Evolutionary conservation across 2,797 vertebrate genomes (phyloP), one percentile per base, ranked within the genome.

Genomic region (Antrozous pallidus): DNA sequence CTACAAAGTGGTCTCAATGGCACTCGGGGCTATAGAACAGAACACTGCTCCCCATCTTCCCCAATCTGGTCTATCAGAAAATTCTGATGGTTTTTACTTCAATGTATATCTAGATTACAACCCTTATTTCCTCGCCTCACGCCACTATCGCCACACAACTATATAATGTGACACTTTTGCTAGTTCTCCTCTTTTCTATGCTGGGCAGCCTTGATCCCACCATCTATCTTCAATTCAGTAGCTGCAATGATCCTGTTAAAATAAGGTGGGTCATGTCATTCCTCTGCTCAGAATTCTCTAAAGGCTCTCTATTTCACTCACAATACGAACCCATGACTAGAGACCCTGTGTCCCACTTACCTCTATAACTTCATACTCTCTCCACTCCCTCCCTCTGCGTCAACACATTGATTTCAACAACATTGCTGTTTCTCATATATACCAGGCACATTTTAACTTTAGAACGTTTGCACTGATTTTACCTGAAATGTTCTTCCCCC

Each of bases 401-500:
- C 20, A 42, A 69, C 28, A 84, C 31, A 79, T 1, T 49, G 67
- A 31, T 77, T 92, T 95, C 88, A n/a, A n/a, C n/a, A n/a, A n/a
- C n/a, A 26, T 2, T 94, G 91, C 31, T 87, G 17, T 63, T 88
- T 63, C 38, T 95, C 78, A 80, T 36, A 73, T 6, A 10, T 0
- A 0, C 0, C 8, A 73, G 84, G 77, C 85, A 79, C 80, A 92
- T 90, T 73, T 54, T 78, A 79, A 90, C 40, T 92, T 67, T 86
- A 47, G 63, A 42, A 63, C 3, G 42, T 77, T 75, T 24, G 36
- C 14, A 80, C 0, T 63, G 90, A n/a, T 73, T 95, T 31, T 77
- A 91, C 90, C 11, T 92, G 10, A 94, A 93, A 90, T 75, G 38
- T 6, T 80, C 75, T 92, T 42, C 40, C 17, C 61, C 45, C 24